A percentile compares a stretch with the other conserved stretches of the same genome.
Evolutionary conservation across 2,888 invertebrate species (phyloP).

Genomic region (Noctua pronuba): DNA sequence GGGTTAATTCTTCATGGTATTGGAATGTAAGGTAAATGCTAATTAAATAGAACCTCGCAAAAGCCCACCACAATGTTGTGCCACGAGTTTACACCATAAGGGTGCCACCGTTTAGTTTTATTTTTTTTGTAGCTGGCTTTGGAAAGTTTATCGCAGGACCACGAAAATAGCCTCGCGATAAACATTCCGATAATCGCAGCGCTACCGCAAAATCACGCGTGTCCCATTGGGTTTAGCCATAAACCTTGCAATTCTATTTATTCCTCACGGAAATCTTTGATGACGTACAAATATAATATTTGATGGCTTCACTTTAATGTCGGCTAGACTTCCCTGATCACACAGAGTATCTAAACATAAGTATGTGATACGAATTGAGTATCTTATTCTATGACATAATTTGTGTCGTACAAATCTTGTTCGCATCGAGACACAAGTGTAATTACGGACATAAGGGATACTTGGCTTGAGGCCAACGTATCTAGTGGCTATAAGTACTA

Average conservation of each 20-base stretch:
- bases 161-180: neutral
- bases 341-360: conserved; percentile 3
- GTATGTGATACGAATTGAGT: conserved; percentile 9
- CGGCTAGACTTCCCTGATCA: neutral
- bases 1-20: neutral
- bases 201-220: conserved; percentile 8
- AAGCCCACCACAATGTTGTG: too few relatives aligned
- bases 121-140: neutral
- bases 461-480: conserved; percentile 47
- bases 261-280: conserved; percentile 25
- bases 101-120: too few relatives aligned
- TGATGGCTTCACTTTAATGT: neutral
- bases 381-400: conserved; percentile 14
- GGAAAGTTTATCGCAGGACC: neutral
- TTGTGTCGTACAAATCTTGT: conserved; percentile 35
- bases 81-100: neutral
- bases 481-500: conserved; percentile 16
- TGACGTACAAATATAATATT: conserved; percentile 7
- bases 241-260: conserved; percentile 37
- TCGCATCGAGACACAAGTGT: conserved; percentile 25
- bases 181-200: conserved; percentile 6
- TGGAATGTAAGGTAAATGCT: neutral
- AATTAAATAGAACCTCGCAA: neutral
- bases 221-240: neutral
- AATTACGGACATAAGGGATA: conserved; percentile 22